Conservation (phyloP, 1,140 invertebrate species). For the Anoplolepis gracilipes region DNA sequence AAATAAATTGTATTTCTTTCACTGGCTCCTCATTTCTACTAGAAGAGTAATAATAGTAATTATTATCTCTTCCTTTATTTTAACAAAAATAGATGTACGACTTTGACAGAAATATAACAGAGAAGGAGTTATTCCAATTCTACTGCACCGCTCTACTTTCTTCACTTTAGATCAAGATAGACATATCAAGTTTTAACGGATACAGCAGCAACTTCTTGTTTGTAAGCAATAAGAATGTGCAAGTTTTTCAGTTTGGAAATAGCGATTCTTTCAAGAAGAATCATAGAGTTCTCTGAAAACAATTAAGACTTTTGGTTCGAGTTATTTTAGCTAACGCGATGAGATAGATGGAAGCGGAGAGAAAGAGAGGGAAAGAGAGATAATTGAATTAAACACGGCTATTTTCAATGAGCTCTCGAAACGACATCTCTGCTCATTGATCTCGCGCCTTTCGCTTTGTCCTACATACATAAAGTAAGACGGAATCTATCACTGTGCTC, state of each 20-base stretch:
- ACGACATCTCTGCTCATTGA: constrained; percentile 15
- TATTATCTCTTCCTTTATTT: neutral
- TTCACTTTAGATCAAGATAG: neutral
- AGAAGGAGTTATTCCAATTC: neutral
- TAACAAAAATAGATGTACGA: constrained; percentile 59
- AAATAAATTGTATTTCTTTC: neutral
- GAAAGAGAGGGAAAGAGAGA: neutral
- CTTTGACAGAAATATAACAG: constrained; percentile 20
- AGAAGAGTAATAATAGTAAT: neutral
- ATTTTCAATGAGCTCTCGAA: constrained; percentile 8
- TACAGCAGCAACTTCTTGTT: no score
- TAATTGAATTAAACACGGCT: constrained; percentile 24
- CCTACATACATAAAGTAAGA: constrained; percentile 2
- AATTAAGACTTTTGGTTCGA: neutral
- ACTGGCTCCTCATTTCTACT: neutral
- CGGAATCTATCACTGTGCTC: constrained; percentile 22
- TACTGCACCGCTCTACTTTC: neutral
- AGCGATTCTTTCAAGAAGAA: neutral
- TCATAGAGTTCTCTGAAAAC: neutral
- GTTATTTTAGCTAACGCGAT: neutral
- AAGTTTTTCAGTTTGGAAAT: neutral
- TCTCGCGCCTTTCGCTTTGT: constrained; percentile 27
- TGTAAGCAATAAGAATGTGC: neutral
- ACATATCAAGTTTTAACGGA: neutral
- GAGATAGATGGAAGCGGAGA: neutral